These are phyloP conservation scores for Pristionchus fissidentatus DNA, from an alignment of 2,888 invertebrate species.

Conservation along the genomic window DNA sequence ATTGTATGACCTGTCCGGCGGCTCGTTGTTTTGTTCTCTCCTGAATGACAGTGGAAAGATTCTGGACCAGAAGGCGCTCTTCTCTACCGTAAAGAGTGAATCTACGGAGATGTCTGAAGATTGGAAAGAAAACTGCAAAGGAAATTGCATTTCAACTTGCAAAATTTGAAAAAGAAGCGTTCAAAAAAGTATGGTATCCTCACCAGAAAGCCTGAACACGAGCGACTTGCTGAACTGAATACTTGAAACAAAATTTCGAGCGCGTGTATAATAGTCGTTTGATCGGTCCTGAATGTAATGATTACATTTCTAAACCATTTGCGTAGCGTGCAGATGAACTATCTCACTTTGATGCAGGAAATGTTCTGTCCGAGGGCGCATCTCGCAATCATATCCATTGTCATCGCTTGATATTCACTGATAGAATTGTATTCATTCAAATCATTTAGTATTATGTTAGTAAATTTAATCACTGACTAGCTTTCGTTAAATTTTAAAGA, in stretches of 20 bases:
- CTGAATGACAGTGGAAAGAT: constrained; percentile 39
- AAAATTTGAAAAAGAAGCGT: no score
- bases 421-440: neutral
- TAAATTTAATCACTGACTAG: no score
- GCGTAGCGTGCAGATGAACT: neutral
- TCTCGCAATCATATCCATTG: constrained; percentile 42
- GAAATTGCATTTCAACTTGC: no score
- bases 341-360: neutral
- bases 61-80: neutral
- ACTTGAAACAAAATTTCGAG: neutral
- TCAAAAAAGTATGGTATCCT: neutral
- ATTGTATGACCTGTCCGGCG: neutral
- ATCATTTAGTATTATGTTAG: neutral
- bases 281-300: neutral
- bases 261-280: neutral
- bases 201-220: neutral
- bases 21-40: neutral
- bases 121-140: neutral
- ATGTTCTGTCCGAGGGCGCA: constrained; percentile 34
- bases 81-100: constrained; percentile 4
- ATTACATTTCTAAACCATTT: neutral
- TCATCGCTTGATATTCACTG: constrained; percentile 46
- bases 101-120: neutral
- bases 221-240: neutral
- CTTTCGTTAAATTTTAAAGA: no score